phyloP scores from a whole-genome alignment of 2,888 invertebrate genomes.

The Camponotus fellah region DNA sequence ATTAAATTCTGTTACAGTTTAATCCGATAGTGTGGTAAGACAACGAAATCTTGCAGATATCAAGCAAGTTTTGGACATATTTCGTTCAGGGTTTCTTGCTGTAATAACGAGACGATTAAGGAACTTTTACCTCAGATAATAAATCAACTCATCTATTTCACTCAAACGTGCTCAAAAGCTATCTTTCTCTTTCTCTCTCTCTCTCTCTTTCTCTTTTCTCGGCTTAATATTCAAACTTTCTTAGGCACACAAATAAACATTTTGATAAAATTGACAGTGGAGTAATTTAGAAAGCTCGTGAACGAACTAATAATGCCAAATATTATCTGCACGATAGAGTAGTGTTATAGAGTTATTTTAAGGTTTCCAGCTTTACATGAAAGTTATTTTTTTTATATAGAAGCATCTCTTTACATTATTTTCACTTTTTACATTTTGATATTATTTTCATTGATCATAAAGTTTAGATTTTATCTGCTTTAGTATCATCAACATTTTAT shows the following conservation, averaged over 20 bases:
- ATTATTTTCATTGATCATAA: not conserved
- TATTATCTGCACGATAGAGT: slow-evolving; percentile 4
- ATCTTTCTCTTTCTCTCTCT: not conserved
- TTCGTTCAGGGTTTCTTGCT: slow-evolving; percentile 50
- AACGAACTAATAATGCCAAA: slow-evolving; percentile 1
- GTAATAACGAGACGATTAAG: slow-evolving; percentile 60
- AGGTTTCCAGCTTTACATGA: slow-evolving; percentile 1
- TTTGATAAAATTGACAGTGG: slow-evolving; percentile 35
- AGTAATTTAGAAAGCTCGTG: slow-evolving; percentile 38
- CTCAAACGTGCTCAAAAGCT: slow-evolving; percentile 44
- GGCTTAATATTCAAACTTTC: slow-evolving; percentile 62
- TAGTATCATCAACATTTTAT: slow-evolving; percentile 11
- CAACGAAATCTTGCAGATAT: slow-evolving; percentile 27
- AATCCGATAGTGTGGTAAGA: slow-evolving; percentile 8
- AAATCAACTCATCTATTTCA: slow-evolving; percentile 64
- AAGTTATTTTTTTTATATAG: not conserved
- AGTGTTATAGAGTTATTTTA: not conserved
- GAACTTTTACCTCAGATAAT: slow-evolving; percentile 64
- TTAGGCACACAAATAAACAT: slow-evolving; percentile 58
- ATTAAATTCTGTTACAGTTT: slow-evolving; percentile 20
- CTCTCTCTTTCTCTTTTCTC: slow-evolving; percentile 29
- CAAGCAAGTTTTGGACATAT: slow-evolving; percentile 49
- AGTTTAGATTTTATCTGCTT: not conserved
- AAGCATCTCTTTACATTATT: slow-evolving; percentile 15
- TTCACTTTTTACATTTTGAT: too few relatives aligned